Percentiles rank a stretch among this genome's conserved stretches.
Evolutionary conservation across 2,888 invertebrate genomes (phyloP).

Genomic region (Lithophane leautieri): DNA sequence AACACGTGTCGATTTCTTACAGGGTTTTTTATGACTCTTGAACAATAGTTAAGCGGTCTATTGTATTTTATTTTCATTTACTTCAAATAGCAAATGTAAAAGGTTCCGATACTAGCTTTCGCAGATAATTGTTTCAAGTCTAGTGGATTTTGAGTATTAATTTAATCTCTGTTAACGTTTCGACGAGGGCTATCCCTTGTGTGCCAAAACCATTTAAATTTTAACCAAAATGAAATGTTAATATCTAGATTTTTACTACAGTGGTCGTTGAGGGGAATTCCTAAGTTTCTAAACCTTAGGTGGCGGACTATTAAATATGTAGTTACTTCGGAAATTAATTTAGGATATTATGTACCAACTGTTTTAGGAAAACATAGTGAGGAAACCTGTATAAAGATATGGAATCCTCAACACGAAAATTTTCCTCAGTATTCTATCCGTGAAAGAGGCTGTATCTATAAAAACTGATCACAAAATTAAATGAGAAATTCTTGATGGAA

Average conservation of each 20-base stretch:
- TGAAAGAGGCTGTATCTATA: neutral
- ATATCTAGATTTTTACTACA: neutral
- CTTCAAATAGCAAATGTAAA: constrained; percentile 24
- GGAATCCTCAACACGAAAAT: no score
- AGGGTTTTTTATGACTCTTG: no score
- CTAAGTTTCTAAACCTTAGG: neutral
- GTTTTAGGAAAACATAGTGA: neutral
- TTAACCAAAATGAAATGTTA: constrained; percentile 18
- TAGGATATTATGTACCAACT: neutral
- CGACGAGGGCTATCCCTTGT: neutral
- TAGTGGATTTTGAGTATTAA: constrained; percentile 27
- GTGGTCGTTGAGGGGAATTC: neutral
- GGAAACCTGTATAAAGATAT: neutral
- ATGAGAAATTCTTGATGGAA: neutral
- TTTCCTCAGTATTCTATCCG: neutral
- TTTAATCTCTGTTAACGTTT: constrained; percentile 22
- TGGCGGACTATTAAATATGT: neutral
- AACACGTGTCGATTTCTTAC: no score
- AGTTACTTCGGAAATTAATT: neutral
- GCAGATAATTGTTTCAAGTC: constrained; percentile 47
- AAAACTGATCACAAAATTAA: no score
- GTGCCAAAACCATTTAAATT: neutral
- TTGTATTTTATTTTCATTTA: constrained; percentile 26
- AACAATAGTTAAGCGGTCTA: no score
- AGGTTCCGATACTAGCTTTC: constrained; percentile 21